Evolutionary conservation across 2,888 invertebrate genomes (phyloP), one percentile per base, ranked within the genome.

Genomic region (Eulithis prunata): DNA sequence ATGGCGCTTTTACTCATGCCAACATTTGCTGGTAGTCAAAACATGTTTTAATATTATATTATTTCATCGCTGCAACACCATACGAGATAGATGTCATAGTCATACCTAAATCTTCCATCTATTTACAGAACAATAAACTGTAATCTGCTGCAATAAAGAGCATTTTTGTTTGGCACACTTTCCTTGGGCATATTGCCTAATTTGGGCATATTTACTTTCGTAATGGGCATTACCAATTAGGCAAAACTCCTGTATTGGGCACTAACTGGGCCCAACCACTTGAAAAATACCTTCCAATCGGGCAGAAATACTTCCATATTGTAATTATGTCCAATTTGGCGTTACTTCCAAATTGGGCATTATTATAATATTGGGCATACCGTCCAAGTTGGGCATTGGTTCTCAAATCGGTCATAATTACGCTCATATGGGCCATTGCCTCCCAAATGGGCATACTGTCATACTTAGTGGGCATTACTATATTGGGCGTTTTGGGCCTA

Each of bases 111-210:
- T 13, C 6, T 55, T 43, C 21, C 21, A 54, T 10, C 21, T 11
- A 43, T 10, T 41, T 41, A 32, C 45, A 45, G n/a, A 56, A 56
- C n/a, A 45, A 13, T 8, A 52, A 57, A 10, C 12, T 54, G 1
- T 45, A 28, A 5, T 1, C 4, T 36, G 28, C 38, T 47, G 47
- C 14, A 63, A 62, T 57, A 68, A 70, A 66, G 52, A 69, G 51
- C 71, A 69, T 67, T 72, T 70, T 71, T 54, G 69, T 62, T 68
- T 72, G 68, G 13, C 56, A 68, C 49, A 46, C 28, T 8, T 47
- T 28, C n/a, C 13, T 43, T 10, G 12, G 55, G 28, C 45, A 45
- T 7, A 53, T 13, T 45, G 53, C 10, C 21, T 6, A 56, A 41
- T 43, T 14, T 13, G 43, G 41, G 51, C 14, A 21, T 10, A 41